Evolutionary conservation across 1,140 invertebrate genomes (phyloP).

Genomic region (Leptoteleia sp.): DNA sequence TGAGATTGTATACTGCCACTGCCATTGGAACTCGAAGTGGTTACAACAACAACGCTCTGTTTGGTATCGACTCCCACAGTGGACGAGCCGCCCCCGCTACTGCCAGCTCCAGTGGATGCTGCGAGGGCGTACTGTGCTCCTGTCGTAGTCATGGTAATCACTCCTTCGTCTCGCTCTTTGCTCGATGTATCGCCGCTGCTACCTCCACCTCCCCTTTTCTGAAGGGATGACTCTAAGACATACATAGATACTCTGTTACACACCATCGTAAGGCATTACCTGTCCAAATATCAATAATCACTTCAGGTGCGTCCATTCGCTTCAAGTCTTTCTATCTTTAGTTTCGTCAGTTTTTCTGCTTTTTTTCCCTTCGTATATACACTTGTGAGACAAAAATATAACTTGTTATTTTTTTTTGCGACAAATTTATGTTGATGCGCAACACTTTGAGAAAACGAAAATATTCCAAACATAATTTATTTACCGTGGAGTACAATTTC

Average conservation of each 20-base stretch:
- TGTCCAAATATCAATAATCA: constrained; percentile 72
- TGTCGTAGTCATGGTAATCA: constrained; percentile 81
- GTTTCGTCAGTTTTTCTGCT: too few species aligned
- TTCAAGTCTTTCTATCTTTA: too few species aligned
- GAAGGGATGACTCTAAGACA: constrained; percentile 74
- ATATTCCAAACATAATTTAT: too few species aligned
- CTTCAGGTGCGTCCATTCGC: background rate
- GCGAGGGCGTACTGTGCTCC: constrained; percentile 80
- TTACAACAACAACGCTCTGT: constrained; percentile 78
- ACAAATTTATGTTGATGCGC: too few species aligned
- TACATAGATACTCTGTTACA: constrained; percentile 35
- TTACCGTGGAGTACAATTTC: too few species aligned
- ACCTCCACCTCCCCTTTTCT: constrained; percentile 72
- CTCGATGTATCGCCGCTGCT: constrained; percentile 72
- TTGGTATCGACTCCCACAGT: constrained; percentile 78
- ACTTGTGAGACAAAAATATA: too few species aligned
- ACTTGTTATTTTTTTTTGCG: too few species aligned
- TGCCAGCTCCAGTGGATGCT: constrained; percentile 77
- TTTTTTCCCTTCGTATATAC: too few species aligned
- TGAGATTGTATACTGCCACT: constrained; percentile 75
- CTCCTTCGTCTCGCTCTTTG: constrained; percentile 76
- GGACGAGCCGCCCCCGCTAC: constrained; percentile 74
- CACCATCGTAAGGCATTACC: constrained; percentile 30
- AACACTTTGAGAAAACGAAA: too few species aligned
- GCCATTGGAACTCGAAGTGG: constrained; percentile 78